Percentiles rank a stretch among this genome's conserved stretches.
These are phyloP conservation scores for Speoplatyrhinus poulsoni DNA, from an alignment of 2,113 vertebrate species.

Conservation along the genomic window DNA sequence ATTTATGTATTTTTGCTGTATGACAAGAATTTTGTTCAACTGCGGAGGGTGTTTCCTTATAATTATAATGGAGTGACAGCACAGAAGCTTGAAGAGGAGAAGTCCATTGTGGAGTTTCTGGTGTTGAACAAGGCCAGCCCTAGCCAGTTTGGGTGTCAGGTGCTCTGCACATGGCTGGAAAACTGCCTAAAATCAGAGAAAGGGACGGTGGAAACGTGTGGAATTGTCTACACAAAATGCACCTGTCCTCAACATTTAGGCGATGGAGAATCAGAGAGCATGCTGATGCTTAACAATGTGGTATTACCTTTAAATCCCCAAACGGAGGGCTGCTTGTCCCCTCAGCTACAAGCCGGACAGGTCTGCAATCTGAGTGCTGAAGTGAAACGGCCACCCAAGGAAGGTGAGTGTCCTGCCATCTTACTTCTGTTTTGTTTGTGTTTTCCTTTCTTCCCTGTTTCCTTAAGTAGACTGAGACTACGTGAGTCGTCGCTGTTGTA, in stretches of 20 bases:
- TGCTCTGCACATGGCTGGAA: slow-evolving; percentile 97
- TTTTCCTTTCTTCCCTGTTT: slow-evolving; percentile 4
- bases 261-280: slow-evolving; percentile 88
- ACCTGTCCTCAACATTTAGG: slow-evolving; percentile 98
- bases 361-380: slow-evolving; percentile 96
- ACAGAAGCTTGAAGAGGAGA: slow-evolving; percentile 92
- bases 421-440: not conserved
- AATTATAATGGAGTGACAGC: slow-evolving; percentile 89
- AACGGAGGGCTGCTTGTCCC: slow-evolving; percentile 96
- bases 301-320: slow-evolving; percentile 97
- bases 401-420: slow-evolving; percentile 86
- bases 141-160: slow-evolving; percentile 98
- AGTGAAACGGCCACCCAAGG: slow-evolving; percentile 93
- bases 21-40: slow-evolving; percentile 98
- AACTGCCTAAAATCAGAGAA: slow-evolving; percentile 97
- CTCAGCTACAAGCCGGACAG: slow-evolving; percentile 94
- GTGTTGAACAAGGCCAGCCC: slow-evolving; percentile 99
- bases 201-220: slow-evolving; percentile 92
- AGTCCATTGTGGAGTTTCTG: slow-evolving; percentile 97
- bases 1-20: slow-evolving; percentile 98
- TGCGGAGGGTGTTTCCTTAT: slow-evolving; percentile 91
- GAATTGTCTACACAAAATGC: slow-evolving; percentile 98
- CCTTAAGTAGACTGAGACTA: slow-evolving; percentile 36
- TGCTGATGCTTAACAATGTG: slow-evolving; percentile 95
- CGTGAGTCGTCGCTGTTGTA: slow-evolving; percentile 41